A percentile compares a stretch with the other conserved stretches of the same genome.
Conservation (phyloP, 1,140 invertebrate genomes). For the Antheraea pernyi region DNA sequence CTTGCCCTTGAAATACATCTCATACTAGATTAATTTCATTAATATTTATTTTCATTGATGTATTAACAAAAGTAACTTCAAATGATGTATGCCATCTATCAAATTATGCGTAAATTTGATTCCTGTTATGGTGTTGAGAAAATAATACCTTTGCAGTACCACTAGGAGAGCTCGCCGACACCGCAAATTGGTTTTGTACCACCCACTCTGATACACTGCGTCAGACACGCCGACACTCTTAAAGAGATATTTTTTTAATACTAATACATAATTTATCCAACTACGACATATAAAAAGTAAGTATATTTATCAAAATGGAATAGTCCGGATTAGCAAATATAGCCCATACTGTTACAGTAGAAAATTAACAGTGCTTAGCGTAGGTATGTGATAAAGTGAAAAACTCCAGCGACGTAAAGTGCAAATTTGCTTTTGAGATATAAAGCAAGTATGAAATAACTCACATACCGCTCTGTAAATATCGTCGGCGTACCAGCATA, state of each 20-base stretch:
- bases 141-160: conserved; percentile 51
- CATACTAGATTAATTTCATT: too few relatives aligned
- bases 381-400: not conserved
- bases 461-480: conserved; percentile 57
- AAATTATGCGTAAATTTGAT: too few relatives aligned
- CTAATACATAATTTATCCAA: not conserved
- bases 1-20: too few relatives aligned
- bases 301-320: not conserved
- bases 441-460: not conserved
- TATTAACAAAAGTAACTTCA: too few relatives aligned
- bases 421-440: not conserved
- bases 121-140: not conserved
- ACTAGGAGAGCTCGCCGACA: conserved; percentile 43
- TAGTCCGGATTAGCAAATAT: too few relatives aligned
- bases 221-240: conserved; percentile 56
- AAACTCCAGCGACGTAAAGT: not conserved
- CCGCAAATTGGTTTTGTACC: conserved; percentile 48
- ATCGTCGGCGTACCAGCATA: conserved; percentile 69
- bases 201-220: conserved; percentile 58
- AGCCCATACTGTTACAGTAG: not conserved
- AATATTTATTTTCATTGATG: too few relatives aligned
- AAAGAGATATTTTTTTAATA: not conserved
- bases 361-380: not conserved
- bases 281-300: not conserved
- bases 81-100: too few relatives aligned